Conservation (phyloP, 2,888 invertebrate species). For the Desoria tigrina region DNA sequence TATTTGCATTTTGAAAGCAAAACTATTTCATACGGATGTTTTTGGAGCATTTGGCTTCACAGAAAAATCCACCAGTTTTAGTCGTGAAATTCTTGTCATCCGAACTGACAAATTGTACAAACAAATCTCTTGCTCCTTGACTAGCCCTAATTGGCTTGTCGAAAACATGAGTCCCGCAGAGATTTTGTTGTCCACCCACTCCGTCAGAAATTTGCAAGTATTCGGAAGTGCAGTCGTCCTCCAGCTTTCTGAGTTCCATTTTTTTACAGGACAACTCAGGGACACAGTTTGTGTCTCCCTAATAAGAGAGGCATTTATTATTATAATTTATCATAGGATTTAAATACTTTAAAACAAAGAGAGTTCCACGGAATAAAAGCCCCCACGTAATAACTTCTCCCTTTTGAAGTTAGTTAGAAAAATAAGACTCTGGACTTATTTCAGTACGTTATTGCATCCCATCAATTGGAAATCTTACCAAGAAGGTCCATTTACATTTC, state of each 20-base stretch:
- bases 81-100: too few relatives aligned
- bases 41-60: neutral
- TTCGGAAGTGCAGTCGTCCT: neutral
- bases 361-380: too few relatives aligned
- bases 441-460: neutral
- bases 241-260: neutral
- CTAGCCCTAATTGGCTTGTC: neutral
- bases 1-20: too few relatives aligned
- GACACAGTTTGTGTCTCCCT: slow-evolving; percentile 4
- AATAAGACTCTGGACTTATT: too few relatives aligned
- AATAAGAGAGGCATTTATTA: neutral
- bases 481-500: neutral
- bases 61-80: too few relatives aligned
- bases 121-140: neutral
- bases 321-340: neutral
- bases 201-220: slow-evolving; percentile 5
- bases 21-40: neutral
- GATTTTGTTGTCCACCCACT: neutral
- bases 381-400: too few relatives aligned
- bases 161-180: neutral
- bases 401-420: too few relatives aligned
- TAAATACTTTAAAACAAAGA: too few relatives aligned
- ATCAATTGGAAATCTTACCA: neutral
- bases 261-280: neutral
- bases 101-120: neutral